A percentile compares a stretch with the other conserved stretches of the same genome.
Conservation (phyloP, 1,140 invertebrate genomes). For the Scaptomyza graminum region DNA sequence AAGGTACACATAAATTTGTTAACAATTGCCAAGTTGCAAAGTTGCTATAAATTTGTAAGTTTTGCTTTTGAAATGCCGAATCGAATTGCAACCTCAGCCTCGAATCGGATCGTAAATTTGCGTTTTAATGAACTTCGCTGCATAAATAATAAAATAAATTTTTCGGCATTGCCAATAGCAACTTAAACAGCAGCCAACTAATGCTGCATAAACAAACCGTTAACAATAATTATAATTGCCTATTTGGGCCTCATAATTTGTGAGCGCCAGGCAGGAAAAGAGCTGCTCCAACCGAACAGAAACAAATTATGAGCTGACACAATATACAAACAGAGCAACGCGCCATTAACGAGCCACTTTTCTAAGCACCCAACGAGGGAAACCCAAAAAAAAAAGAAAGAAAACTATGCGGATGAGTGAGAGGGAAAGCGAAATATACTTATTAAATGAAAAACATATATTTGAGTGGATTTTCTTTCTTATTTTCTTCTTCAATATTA, state of each 20-base stretch:
- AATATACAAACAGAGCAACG: slow-evolving; percentile 66
- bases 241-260: slow-evolving; percentile 74
- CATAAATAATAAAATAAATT: slow-evolving; percentile 82
- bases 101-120: slow-evolving; percentile 64
- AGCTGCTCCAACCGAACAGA: slow-evolving; percentile 29
- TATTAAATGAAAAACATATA: too few species aligned
- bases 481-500: too few species aligned
- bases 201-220: slow-evolving; percentile 74
- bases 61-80: slow-evolving; percentile 47
- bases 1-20: slow-evolving; percentile 60
- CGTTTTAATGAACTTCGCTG: slow-evolving; percentile 74
- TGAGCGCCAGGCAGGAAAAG: slow-evolving; percentile 67
- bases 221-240: slow-evolving; percentile 82
- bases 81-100: slow-evolving; percentile 62
- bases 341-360: neutral
- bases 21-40: slow-evolving; percentile 67
- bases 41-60: slow-evolving; percentile 73
- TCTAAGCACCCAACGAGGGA: slow-evolving; percentile 3
- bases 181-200: slow-evolving; percentile 67
- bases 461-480: too few species aligned
- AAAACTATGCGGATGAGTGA: neutral
- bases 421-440: neutral
- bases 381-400: neutral
- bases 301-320: slow-evolving; percentile 71
- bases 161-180: slow-evolving; percentile 60